Base-by-base conservation (phyloP, 2,113 vertebrate species). In the Sylvia atricapilla region DNA sequence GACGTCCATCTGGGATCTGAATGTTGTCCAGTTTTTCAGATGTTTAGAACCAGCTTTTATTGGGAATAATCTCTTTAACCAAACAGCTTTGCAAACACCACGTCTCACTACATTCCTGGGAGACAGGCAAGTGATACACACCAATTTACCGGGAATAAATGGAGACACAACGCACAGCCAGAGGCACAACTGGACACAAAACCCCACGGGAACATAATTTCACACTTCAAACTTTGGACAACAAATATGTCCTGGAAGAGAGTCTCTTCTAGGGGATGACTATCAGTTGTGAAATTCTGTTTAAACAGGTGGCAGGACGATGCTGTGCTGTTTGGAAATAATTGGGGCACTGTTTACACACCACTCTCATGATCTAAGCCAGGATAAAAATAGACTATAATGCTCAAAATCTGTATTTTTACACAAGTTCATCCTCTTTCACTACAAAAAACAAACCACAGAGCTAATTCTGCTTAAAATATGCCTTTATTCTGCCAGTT, bases 1-100 rank as follows among this genome's bases (percentile, higher is more conserved):
- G 16, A 78, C 13, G 85, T 64, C 90, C 92, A 95, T 88, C 94
- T 96, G 88, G 93, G 93, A 94, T 47, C 88, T 81, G 88, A 94
- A 90, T 4, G 46, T 13, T 64, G 58, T 84, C 93, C 90, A 90
- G 64, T 72, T 90, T 94, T 93, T 96, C 72, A 78, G 85, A 87
- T 94, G 93, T 90, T 97, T 93, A 95, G 87, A 90, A 83, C 43
- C 50, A 52, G 70, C 31, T 95, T 96, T 96, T 75, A 86, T 88
- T 78, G 7, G 64, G 79, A 93, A 88, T 70, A 86, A 96, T 93
- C 85, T 52, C 83, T 94, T 89, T 72, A 90, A 94, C 79, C 64
- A 88, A 92, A 90, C 43, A 94, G 82, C 78, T 80, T 80, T 84
- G 78, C 93, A 91, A 96, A 95, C 90, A 96, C 56, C 31, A 68